Evolutionary conservation across 2,888 invertebrate genomes (phyloP).

Genomic region (Rosalia funebris): DNA sequence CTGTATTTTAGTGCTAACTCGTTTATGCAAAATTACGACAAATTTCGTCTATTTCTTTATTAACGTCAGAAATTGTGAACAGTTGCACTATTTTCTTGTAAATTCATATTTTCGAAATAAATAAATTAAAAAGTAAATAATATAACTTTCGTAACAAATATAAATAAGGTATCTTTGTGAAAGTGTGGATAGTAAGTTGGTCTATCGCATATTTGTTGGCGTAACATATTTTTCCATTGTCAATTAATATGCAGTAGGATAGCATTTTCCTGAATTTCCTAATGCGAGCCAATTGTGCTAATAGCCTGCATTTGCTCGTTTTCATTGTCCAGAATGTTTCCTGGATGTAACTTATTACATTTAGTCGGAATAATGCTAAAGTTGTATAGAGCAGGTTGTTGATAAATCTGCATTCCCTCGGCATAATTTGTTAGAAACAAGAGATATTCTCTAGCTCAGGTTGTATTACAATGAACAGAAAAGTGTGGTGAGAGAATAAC

Average conservation of each 20-base stretch:
- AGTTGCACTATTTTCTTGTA: too few relatives aligned
- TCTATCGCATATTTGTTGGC: too few relatives aligned
- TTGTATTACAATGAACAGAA: background rate
- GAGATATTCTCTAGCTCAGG: background rate
- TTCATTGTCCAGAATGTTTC: constrained; percentile 19
- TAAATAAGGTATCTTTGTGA: too few relatives aligned
- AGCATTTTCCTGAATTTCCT: constrained; percentile 25
- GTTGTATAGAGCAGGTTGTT: constrained; percentile 1
- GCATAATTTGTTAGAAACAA: constrained; percentile 7
- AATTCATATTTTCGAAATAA: too few relatives aligned
- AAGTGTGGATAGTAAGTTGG: too few relatives aligned
- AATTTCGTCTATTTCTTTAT: too few relatives aligned
- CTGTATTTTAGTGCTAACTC: too few relatives aligned
- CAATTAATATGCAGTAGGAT: constrained; percentile 25
- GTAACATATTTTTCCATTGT: constrained; percentile 28
- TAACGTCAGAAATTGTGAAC: too few relatives aligned
- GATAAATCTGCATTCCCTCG: constrained; percentile 4
- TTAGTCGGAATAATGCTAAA: constrained; percentile 15
- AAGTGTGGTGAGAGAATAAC: too few relatives aligned
- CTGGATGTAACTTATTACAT: constrained; percentile 28
- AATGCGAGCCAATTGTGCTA: constrained; percentile 31
- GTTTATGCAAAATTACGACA: too few relatives aligned
- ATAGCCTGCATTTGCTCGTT: constrained; percentile 23
- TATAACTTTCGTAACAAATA: too few relatives aligned
- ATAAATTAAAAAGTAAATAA: too few relatives aligned